Conservation (phyloP, 2,888 invertebrate species). For the Neoscelio sp. region DNA sequence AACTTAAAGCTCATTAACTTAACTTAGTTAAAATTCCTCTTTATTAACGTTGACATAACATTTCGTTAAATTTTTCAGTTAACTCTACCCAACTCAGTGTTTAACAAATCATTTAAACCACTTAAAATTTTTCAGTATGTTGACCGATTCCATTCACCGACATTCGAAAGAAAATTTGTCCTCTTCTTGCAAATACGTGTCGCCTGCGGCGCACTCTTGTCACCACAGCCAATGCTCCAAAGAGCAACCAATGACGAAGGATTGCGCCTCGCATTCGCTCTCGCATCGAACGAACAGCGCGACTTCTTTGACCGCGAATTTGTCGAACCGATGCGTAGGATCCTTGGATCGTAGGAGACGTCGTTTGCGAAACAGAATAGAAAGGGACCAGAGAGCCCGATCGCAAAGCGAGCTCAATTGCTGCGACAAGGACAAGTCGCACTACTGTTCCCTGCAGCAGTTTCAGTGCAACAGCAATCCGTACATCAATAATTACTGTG, state of each 20-base stretch:
- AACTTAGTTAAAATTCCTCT: no score
- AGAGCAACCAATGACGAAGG: slow-evolving; percentile 60
- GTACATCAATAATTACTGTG: slow-evolving; percentile 74
- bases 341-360: slow-evolving; percentile 77
- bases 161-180: slow-evolving; percentile 61
- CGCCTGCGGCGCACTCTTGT: slow-evolving; percentile 50
- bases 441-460: slow-evolving; percentile 76
- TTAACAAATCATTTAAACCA: not conserved
- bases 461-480: slow-evolving; percentile 76
- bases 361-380: slow-evolving; percentile 74
- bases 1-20: no score
- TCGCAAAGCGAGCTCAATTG: slow-evolving; percentile 78
- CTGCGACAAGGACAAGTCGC: slow-evolving; percentile 71
- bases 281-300: slow-evolving; percentile 67
- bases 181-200: slow-evolving; percentile 49
- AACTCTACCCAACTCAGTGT: no score
- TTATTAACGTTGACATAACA: no score
- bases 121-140: slow-evolving; percentile 46
- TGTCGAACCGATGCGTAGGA: slow-evolving; percentile 70
- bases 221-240: slow-evolving; percentile 61
- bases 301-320: slow-evolving; percentile 68
- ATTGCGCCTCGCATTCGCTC: slow-evolving; percentile 65
- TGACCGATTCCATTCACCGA: slow-evolving; percentile 60
- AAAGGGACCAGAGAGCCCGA: slow-evolving; percentile 77
- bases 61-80: no score